Evolutionary conservation across 2,797 vertebrate genomes (phyloP).

Genomic region (Myotis myotis): DNA sequence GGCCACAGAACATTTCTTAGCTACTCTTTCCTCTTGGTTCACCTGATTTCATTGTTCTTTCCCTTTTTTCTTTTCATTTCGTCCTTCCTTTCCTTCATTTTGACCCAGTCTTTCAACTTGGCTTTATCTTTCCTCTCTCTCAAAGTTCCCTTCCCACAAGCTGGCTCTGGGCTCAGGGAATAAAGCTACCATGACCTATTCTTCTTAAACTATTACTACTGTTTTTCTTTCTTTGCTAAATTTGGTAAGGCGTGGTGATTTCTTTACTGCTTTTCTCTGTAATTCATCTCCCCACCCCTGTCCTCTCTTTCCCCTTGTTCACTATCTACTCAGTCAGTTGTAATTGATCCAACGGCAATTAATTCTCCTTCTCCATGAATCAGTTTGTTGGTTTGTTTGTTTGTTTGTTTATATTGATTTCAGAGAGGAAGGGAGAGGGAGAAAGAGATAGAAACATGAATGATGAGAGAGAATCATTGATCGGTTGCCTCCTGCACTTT

Average conservation of each 20-base stretch:
- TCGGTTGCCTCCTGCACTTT: too few species aligned
- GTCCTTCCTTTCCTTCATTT: not conserved
- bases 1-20: not conserved
- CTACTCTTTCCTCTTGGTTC: not conserved
- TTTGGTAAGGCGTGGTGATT: not conserved
- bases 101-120: not conserved
- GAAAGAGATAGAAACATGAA: too few species aligned
- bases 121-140: not conserved
- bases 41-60: not conserved
- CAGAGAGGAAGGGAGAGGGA: too few species aligned
- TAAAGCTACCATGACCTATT: not conserved
- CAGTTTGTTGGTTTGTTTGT: too few species aligned
- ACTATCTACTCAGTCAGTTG: not conserved
- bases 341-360: not conserved
- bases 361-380: not conserved
- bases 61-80: not conserved
- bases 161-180: not conserved
- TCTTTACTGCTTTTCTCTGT: not conserved
- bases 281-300: not conserved
- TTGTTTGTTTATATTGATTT: too few species aligned
- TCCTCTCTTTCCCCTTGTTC: not conserved
- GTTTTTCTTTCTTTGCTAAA: not conserved
- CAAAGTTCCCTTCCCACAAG: not conserved
- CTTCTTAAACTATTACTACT: not conserved
- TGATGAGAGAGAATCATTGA: too few species aligned